Evolutionary conservation across 2,797 vertebrate species (phyloP), one percentile per base, ranked within the genome.

Genomic region (Mionectes olivaceus): DNA sequence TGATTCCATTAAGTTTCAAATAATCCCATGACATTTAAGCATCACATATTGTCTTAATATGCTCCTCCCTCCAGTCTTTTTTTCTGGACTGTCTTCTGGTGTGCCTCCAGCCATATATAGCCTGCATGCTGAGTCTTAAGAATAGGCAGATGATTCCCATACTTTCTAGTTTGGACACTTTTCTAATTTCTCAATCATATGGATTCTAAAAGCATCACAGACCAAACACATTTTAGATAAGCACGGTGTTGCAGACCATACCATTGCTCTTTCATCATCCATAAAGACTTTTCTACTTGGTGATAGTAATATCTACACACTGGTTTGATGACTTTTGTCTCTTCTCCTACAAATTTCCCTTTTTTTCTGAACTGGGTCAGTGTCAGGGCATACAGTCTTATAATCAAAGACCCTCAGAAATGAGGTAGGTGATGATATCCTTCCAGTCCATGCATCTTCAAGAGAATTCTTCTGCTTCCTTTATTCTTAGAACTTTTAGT

Each of bases 161-260:
- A 55, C 50, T 84, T 83, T 70, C 70, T 59, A 65, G n/a, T 49
- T 16, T 83, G 53, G 56, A 74, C 11, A 53, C 30, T 87, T 90
- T 35, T 61, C 86, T 75, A 60, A n/a, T 77, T 90, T 82, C 77
- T 95, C 47, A 82, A 15, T 67, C 70, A 53, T 53, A 77, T 2
- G 33, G 52, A 87, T 87, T 93, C 89, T 82, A 75, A 88, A 95
- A 89, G 33, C 70, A 55, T 57, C 56, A 63, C 47, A 80, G 46
- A 73, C 47, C 49, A 91, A 88, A 94, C 16, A 52, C 25, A 44
- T 75, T 60, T 63, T 39, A 87, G 64, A 69, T 17, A 61, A 84
- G 64, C 18, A 70, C 44, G 16, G 9, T 19, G 13, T n/a, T 55
- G 47, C 57, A 92, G 46, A 30, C 19, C 70, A 57, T 35, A 30